Percentiles rank a stretch among this genome's conserved stretches.
phyloP scores from a whole-genome alignment of 2,888 invertebrate species.

The Bedellia somnulentella region DNA sequence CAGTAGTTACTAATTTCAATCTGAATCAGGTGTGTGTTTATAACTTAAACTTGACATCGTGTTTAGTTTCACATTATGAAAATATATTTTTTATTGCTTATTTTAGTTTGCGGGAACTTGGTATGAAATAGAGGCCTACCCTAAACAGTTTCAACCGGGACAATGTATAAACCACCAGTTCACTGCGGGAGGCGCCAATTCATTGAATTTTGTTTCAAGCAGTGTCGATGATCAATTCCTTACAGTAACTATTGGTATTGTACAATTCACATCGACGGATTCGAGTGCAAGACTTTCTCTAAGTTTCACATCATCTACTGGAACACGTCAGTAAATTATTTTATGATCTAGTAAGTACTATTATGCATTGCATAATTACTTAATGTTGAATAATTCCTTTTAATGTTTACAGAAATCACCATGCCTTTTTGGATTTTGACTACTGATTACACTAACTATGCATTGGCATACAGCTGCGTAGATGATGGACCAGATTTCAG shows the following conservation, averaged over 20 bases:
- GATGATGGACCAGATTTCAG: constrained; percentile 20
- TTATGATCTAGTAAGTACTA: too few relatives aligned
- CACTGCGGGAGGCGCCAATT: background rate
- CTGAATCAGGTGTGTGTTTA: constrained; percentile 14
- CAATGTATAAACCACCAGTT: background rate
- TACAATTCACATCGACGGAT: constrained; percentile 17
- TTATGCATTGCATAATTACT: too few relatives aligned
- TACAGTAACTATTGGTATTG: constrained; percentile 14
- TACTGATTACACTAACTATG: constrained; percentile 20
- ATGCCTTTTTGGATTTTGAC: constrained; percentile 23
- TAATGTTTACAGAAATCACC: constrained; percentile 12
- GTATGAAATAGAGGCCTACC: background rate
- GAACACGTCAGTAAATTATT: too few relatives aligned
- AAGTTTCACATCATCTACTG: constrained; percentile 14
- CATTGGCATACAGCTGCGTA: constrained; percentile 23
- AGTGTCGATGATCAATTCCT: constrained; percentile 20
- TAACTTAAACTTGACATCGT: too few relatives aligned
- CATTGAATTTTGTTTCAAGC: constrained; percentile 18
- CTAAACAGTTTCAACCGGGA: constrained; percentile 4
- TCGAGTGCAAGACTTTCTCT: constrained; percentile 23
- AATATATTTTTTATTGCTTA: background rate
- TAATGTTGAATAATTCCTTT: too few relatives aligned
- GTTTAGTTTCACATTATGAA: background rate
- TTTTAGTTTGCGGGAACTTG: background rate
- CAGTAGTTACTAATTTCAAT: constrained; percentile 8